Base-by-base conservation (phyloP, 35 echinoderm and acorn worm species). In the Eucidaris tribuloides region DNA sequence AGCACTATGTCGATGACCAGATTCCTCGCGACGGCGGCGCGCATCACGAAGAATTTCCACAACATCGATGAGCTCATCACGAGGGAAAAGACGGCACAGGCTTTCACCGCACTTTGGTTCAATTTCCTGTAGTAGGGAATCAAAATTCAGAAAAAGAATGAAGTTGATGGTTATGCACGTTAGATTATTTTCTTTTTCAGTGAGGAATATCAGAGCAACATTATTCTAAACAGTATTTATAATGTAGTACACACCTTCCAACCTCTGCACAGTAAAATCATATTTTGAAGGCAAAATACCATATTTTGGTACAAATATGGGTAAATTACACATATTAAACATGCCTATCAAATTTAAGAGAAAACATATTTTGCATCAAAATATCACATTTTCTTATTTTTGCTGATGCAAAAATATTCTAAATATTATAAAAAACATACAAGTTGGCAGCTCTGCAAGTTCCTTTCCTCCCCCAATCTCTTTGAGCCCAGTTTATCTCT, bases 31-130 rank as follows among this genome's bases (percentile, higher is more conserved):
- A 3, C 90, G 82, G 11, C 96, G 72, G 22, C 96, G 86, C 45
- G 96, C 90, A 59, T 87, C 90, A n/a, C 96, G 82, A 0, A 99
- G 68, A 64, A 99, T 99, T 44, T 92, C 90, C 55, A 92, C 86
- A 11, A 99, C 86, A 44, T 99, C 91, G 44, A 99, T 99, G 58
- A 90, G 79, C 74, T 93, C 91, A 76, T 99, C 96, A 34, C 60
- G 82, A 14, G 96, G 96, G 58, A 99, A 99, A 44, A 99, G 65
- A 20, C 87, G 86, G 34, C 96, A 99, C 2, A 99, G 41, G 23
- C 78, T 48, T 71, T 93, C 87, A 37, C 96, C 96, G n/a, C 79
- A 89, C 41, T 78, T 85, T 7, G 96, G 79, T 45, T 99, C 96
- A 7, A 99, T 84, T 81, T 99, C 96, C 96, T 99, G 80, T 36